Evolutionary conservation across 2,888 invertebrate species (phyloP).

Genomic region (Ophion obscuratus): DNA sequence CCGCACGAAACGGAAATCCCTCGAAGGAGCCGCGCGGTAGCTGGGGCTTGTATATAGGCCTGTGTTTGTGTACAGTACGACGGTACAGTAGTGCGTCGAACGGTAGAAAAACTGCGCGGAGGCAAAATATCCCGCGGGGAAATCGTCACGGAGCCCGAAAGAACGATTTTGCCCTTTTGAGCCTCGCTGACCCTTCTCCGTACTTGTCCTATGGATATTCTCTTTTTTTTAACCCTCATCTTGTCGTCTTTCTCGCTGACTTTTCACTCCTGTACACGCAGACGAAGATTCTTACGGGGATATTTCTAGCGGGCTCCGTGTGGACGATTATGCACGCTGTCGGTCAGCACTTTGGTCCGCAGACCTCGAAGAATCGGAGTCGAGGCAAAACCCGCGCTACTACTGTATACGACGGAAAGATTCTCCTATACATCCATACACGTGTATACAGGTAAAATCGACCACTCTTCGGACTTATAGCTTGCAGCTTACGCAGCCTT

Average conservation of each 20-base stretch:
- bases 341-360: constrained; percentile 22
- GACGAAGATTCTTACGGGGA: constrained; percentile 39
- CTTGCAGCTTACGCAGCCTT: not conserved
- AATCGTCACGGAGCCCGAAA: constrained; percentile 63
- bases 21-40: constrained; percentile 21
- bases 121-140: constrained; percentile 60
- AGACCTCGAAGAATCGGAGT: constrained; percentile 50
- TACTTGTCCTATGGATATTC: constrained; percentile 34
- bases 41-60: not conserved
- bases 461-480: constrained; percentile 28
- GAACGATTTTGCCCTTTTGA: constrained; percentile 58
- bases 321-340: constrained; percentile 65
- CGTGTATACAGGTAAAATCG: constrained; percentile 28
- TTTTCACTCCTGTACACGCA: constrained; percentile 35
- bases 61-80: constrained; percentile 5
- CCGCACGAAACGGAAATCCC: constrained; percentile 60
- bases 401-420: constrained; percentile 68
- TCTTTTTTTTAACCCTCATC: constrained; percentile 30
- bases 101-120: constrained; percentile 37
- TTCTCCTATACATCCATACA: constrained; percentile 32
- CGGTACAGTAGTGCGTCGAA: constrained; percentile 43
- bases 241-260: constrained; percentile 29
- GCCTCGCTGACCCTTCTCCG: constrained; percentile 48
- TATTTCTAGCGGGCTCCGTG: constrained; percentile 36
- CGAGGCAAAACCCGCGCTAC: constrained; percentile 68